Base-by-base conservation (phyloP, 2,888 invertebrate genomes). In the Eupithecia tripunctaria region DNA sequence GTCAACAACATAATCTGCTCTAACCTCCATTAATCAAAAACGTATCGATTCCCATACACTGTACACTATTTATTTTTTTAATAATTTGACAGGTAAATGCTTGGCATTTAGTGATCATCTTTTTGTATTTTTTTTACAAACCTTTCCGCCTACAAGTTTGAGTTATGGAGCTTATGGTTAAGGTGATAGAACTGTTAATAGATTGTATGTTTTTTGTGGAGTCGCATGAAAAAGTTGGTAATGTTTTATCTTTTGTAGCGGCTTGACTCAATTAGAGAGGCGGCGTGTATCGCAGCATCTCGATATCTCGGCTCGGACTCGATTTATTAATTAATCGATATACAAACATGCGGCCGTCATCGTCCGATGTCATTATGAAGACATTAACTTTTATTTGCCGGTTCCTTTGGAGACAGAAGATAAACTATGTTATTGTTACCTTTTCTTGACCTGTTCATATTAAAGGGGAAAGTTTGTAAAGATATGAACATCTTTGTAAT, bases 281-380 rank as follows among this genome's bases (percentile, higher is more conserved):
- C 90, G 90, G 91, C 88, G 88, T 88, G 89, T 92, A 91, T 91
- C 92, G 89, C 83, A 86, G 86, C 84, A 89, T 90, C 88, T 90
- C 89, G 88, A 89, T 88, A 86, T 88, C 87, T 89, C 90, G 93
- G 91, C 88, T 88, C 86, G 86, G 88, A 86, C 88, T 88, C 90
- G 91, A 92, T 93, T 94, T 94, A 94, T 94, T 94, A 94, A 94
- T 94, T 94, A 94, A 94, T 94, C 94, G 93, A 93, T 93, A 92
- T 91, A 93, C 94, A 94, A 94, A 94, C 94, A 93, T 89, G 88
- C 87, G 86, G 80, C 90, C 92, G 92, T 93, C 93, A 90, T 92
- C 93, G 88, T 89, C 76, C 86, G 89, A 89, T 90, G 88, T 88
- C 84, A 82, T 82, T 84, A 84, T 83, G 88, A 90, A 89, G 87